phyloP scores from a whole-genome alignment of 2,113 vertebrate species.

The Ceyx cyanopectus region DNA sequence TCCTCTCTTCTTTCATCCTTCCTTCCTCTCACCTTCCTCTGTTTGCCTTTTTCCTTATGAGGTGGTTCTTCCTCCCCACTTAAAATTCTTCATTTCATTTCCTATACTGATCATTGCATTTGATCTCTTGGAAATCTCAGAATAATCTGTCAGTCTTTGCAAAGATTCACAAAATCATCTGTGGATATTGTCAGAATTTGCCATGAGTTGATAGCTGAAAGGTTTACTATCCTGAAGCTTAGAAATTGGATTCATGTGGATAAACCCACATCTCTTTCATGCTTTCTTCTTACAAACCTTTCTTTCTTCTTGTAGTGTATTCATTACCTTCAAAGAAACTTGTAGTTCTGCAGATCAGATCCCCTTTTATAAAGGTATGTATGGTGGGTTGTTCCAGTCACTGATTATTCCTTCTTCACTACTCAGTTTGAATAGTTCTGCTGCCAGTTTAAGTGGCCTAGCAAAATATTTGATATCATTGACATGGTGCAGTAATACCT shows the following conservation, averaged over 20 bases:
- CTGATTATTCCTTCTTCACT: not conserved
- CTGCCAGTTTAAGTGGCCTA: not conserved
- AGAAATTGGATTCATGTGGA: not conserved
- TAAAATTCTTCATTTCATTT: not conserved
- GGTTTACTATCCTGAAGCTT: not conserved
- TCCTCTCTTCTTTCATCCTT: not conserved
- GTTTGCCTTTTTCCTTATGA: not conserved
- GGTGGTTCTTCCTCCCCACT: not conserved
- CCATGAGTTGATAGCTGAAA: not conserved
- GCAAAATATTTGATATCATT: not conserved
- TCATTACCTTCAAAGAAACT: slow-evolving; percentile 83
- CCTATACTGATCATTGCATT: not conserved
- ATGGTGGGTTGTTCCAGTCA: not conserved
- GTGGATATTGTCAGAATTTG: not conserved
- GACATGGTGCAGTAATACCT: not conserved
- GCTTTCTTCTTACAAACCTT: not conserved
- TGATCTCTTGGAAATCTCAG: not conserved
- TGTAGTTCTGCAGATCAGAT: slow-evolving; percentile 91
- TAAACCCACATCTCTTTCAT: not conserved
- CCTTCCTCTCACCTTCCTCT: not conserved
- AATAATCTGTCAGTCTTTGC: not conserved
- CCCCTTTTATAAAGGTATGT: slow-evolving; percentile 91
- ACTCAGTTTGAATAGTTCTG: not conserved
- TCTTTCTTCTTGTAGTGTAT: slow-evolving; percentile 83
- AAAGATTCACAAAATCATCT: not conserved